These are phyloP conservation scores for Nomada ferruginata DNA, from an alignment of 2,888 invertebrate genomes.

Conservation along the genomic window DNA sequence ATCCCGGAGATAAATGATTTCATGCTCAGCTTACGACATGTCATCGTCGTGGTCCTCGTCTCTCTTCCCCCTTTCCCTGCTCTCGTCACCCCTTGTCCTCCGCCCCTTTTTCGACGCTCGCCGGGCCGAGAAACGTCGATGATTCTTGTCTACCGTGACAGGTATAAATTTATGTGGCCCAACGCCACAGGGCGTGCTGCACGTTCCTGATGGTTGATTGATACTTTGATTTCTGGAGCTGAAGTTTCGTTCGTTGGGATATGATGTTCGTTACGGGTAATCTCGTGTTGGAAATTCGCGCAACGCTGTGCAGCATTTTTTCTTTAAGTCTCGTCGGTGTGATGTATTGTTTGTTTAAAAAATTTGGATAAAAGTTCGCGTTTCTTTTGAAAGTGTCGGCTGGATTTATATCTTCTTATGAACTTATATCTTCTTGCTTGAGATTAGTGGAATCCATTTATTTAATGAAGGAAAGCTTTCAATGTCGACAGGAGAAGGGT, in stretches of 20 bases:
- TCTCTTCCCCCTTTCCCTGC: constrained; percentile 58
- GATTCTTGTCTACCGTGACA: constrained; percentile 23
- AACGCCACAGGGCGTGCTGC: neutral
- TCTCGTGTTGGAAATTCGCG: neutral
- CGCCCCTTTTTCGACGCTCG: neutral
- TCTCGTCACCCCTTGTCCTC: constrained; percentile 36
- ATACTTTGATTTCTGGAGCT: neutral
- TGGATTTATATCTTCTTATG: too few relatives aligned
- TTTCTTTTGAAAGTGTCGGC: too few relatives aligned
- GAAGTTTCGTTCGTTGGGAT: neutral
- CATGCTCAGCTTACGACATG: constrained; percentile 80
- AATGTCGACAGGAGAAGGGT: too few relatives aligned
- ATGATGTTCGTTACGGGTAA: neutral
- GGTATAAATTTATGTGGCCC: constrained; percentile 17
- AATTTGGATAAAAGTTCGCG: too few relatives aligned
- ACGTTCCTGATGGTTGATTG: constrained; percentile 20
- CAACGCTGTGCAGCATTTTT: neutral
- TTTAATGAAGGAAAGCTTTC: too few relatives aligned
- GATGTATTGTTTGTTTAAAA: too few relatives aligned
- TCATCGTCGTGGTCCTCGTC: constrained; percentile 75
- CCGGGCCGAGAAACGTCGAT: constrained; percentile 28
- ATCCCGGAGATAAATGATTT: constrained; percentile 83
- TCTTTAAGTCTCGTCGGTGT: too few relatives aligned
- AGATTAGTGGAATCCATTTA: too few relatives aligned
- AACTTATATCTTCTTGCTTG: too few relatives aligned